A percentile compares a stretch with the other conserved stretches of the same genome.
Conservation (phyloP, 1,140 invertebrate genomes). For the Octopus sinensis region DNA sequence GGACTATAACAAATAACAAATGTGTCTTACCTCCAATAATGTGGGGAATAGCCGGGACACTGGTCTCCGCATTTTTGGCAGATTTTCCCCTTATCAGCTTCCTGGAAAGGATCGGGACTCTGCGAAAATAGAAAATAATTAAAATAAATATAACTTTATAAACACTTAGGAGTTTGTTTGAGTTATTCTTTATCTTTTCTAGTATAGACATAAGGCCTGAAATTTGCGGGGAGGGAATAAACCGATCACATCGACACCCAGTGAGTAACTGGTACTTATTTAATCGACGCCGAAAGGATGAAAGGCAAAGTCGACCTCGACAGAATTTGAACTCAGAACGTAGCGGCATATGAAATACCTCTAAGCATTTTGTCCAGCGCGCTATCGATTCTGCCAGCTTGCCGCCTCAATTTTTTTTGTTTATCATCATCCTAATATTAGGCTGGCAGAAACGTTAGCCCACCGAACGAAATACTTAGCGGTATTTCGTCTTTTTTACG, state of each 20-base stretch:
- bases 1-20: too few species aligned
- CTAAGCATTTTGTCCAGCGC: too few species aligned
- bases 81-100: constrained; percentile 3
- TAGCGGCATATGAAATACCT: too few species aligned
- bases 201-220: not conserved
- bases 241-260: not conserved
- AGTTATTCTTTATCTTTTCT: not conserved
- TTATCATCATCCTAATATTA: too few species aligned
- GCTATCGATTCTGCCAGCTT: too few species aligned
- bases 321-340: too few species aligned
- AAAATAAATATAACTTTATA: not conserved
- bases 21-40: constrained; percentile 14
- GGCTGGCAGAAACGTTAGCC: too few species aligned
- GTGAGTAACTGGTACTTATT: not conserved
- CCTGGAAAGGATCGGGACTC: constrained; percentile 8
- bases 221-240: not conserved
- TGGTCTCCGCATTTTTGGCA: constrained; percentile 10
- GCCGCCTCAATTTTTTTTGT: too few species aligned
- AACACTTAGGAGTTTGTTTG: not conserved
- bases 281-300: not conserved
- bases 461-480: too few species aligned
- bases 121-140: not conserved
- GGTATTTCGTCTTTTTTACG: too few species aligned
- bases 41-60: constrained; percentile 11
- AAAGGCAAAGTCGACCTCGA: too few species aligned